These are phyloP conservation scores for Epistrophella euchroma DNA, from an alignment of 2,888 invertebrate species.

Conservation along the genomic window DNA sequence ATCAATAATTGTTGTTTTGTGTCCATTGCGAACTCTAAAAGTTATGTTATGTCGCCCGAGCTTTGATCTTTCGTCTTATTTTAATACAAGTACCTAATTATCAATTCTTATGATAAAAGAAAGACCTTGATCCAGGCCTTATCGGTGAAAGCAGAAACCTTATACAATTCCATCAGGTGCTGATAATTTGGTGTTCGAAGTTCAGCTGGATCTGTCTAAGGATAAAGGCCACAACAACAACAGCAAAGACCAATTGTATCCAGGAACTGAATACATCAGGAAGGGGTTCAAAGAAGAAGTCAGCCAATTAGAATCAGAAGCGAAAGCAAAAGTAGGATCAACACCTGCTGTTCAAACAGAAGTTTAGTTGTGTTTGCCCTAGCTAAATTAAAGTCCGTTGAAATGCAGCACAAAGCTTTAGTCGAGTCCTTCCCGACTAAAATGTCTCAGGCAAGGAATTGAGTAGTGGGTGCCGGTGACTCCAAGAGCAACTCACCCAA, in stretches of 20 bases:
- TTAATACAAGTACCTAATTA: conserved; percentile 55
- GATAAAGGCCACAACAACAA: conserved; percentile 32
- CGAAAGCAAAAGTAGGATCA: no score
- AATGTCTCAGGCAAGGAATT: no score
- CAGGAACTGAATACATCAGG: conserved; percentile 65
- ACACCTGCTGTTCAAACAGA: no score
- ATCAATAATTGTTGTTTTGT: conserved; percentile 48
- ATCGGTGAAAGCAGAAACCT: conserved; percentile 67
- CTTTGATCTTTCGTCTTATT: conserved; percentile 55
- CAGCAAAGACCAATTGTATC: conserved; percentile 55
- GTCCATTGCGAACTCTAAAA: conserved; percentile 62
- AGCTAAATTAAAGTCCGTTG: no score
- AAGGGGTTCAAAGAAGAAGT: no score
- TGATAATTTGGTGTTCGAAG: conserved; percentile 63
- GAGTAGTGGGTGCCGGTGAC: no score
- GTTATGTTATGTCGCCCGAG: conserved; percentile 35
- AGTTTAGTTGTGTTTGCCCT: no score
- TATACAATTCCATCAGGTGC: conserved; percentile 55
- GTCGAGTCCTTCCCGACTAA: no score
- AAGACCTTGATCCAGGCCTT: conserved; percentile 36
- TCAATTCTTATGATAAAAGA: conserved; percentile 63
- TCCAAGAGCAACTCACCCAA: no score
- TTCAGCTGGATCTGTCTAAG: neutral
- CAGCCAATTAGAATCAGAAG: no score
- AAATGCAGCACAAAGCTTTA: no score